A percentile compares a stretch with the other conserved stretches of the same genome.
These are phyloP conservation scores for Onychorhynchus coronatus DNA, from an alignment of 2,113 vertebrate genomes.

Conservation along the genomic window DNA sequence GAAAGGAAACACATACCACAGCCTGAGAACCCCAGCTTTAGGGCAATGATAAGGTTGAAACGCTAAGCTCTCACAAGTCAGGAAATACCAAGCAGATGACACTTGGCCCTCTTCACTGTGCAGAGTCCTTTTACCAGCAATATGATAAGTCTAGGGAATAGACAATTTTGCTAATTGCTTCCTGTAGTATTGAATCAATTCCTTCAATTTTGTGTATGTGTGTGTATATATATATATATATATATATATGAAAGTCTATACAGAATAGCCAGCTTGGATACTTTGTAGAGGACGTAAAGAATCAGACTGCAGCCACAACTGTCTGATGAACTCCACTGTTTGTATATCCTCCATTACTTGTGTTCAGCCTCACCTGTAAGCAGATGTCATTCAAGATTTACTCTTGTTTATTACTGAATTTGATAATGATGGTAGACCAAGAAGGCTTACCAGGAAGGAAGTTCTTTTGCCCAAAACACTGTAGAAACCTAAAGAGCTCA, in stretches of 20 bases:
- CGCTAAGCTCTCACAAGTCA: background rate
- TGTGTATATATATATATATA: rapidly evolving
- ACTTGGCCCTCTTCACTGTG: background rate
- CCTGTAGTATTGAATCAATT: background rate
- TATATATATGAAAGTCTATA: background rate
- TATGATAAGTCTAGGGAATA: background rate
- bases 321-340: background rate
- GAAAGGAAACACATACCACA: slow-evolving; percentile 13
- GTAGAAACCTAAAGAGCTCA: background rate
- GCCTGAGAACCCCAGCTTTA: slow-evolving; percentile 12
- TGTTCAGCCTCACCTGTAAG: background rate
- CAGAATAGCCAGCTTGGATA: background rate
- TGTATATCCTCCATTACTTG: background rate
- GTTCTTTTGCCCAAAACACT: background rate
- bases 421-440: background rate
- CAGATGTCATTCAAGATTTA: background rate
- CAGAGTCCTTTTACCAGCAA: background rate
- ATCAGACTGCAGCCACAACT: background rate
- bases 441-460: background rate
- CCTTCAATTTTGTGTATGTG: background rate
- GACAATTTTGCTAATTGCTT: background rate
- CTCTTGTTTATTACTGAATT: background rate
- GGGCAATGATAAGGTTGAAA: slow-evolving; percentile 23
- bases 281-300: background rate
- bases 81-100: slow-evolving; percentile 50